Evolutionary conservation across 2,113 vertebrate species (phyloP), one percentile per base, ranked within the genome.

Genomic region (Ceyx margarethae): DNA sequence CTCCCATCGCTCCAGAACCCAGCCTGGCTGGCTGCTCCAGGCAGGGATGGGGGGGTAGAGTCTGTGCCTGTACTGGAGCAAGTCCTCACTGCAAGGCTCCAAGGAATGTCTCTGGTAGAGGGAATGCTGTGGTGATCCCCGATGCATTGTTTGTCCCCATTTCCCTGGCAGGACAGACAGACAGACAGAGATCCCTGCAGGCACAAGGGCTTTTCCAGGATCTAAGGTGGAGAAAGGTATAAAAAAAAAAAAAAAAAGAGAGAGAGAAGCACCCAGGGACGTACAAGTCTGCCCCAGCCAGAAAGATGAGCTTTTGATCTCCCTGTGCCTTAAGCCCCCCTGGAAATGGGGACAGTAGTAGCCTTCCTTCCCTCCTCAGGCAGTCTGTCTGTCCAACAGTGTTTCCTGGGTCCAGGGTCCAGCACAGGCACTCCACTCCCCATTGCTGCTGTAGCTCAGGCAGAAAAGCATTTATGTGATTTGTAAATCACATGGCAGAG

Each of bases 221-320:
- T 66, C n/a, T 0, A 0, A 64, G 65, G 64, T 13, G 90, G 33
- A 16, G 9, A 79, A 76, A 56, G 46, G 58, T 84, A 7, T 82
- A 79, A 75, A 46, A 72, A 54, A 45, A 45, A 31, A 48, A 22
- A 48, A 48, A 22, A 48, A 48, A 11, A 7, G 82, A 79, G 66
- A 42, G 56, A 56, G 40, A 50, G 62, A 56, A 66, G 78, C 66
- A 50, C 17, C 0, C 23, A n/a, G 42, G 28, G 76, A 69, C 69
- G 31, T n/a, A 72, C 31, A 77, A 66, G 85, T 64, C 76, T 73
- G 82, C 58, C 13, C 2, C 78, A 76, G 73, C 3, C 2, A 1
- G 50, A 48, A 82, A 23, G 74, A 60, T 57, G 93, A 92, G 87
- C 74, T 86, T 94, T 89, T 92, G 81, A 86, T 93, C 58, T 79